Conservation (phyloP, 2,888 invertebrate species). For the Chaetogeoica ovagalla region DNA sequence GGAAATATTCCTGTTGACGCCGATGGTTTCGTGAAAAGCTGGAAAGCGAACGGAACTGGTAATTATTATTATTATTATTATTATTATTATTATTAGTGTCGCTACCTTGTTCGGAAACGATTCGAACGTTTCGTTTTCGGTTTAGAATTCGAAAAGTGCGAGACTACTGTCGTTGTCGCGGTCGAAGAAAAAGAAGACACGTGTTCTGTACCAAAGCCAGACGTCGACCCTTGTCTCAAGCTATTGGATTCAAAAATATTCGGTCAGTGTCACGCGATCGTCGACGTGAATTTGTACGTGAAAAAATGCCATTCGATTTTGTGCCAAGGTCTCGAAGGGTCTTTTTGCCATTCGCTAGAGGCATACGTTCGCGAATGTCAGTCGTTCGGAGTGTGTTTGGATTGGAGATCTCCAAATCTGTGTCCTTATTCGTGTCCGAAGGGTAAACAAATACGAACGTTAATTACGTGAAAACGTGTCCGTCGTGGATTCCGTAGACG, state of each 20-base stretch:
- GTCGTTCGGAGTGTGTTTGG: constrained; percentile 71
- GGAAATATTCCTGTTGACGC: constrained; percentile 62
- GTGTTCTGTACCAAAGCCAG: constrained; percentile 59
- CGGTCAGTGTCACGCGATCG: constrained; percentile 73
- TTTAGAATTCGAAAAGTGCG: constrained; percentile 40
- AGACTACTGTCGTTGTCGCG: background rate
- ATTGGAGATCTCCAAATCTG: constrained; percentile 68
- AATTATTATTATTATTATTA: background rate
- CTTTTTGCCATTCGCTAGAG: constrained; percentile 69
- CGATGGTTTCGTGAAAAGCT: constrained; percentile 65
- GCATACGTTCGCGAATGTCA: constrained; percentile 76
- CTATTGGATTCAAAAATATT: constrained; percentile 66
- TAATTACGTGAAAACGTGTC: background rate
- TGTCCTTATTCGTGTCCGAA: constrained; percentile 71
- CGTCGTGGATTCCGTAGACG: too few relatives aligned
- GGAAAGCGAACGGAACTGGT: constrained; percentile 59
- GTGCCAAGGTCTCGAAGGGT: constrained; percentile 65
- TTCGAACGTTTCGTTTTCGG: background rate
- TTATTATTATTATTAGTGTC: too few relatives aligned
- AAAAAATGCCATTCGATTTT: constrained; percentile 72
- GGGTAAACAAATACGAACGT: constrained; percentile 57
- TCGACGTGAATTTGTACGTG: constrained; percentile 64
- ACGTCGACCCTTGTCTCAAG: constrained; percentile 70
- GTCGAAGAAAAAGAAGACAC: constrained; percentile 53
- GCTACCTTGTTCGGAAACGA: background rate